Conservation (phyloP, 53 echinoderm and acorn worm genomes). For the Paelopatides confundens region DNA sequence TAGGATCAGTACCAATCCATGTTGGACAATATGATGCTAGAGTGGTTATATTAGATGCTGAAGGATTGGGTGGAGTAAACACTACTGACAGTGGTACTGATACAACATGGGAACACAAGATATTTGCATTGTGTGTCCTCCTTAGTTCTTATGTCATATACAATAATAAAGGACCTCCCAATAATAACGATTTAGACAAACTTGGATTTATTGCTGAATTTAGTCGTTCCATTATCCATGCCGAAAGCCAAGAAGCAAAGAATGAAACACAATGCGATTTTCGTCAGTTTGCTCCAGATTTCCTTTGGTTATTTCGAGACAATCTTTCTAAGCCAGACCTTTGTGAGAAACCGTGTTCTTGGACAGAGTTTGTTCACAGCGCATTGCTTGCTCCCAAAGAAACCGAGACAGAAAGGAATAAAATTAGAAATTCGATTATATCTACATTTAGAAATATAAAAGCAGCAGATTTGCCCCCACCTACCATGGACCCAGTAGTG, state of each 20-base stretch:
- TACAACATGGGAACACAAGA: neutral
- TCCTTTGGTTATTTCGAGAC: constrained; percentile 13
- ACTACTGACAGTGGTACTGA: neutral
- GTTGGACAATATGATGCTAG: neutral
- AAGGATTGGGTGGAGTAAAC: constrained; percentile 2
- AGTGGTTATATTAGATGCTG: neutral
- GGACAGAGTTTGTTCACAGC: neutral
- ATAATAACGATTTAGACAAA: neutral
- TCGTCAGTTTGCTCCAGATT: neutral
- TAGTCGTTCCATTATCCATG: neutral
- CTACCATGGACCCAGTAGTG: neutral
- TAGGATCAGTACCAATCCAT: neutral
- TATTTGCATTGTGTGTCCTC: neutral
- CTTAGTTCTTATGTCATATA: neutral
- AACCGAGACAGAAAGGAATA: neutral
- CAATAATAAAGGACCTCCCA: neutral
- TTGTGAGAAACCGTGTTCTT: neutral
- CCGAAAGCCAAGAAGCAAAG: neutral
- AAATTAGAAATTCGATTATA: neutral
- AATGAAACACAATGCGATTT: neutral
- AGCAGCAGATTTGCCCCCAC: neutral
- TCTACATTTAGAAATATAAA: neutral
- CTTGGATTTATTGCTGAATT: constrained; percentile 12
- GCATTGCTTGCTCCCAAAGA: neutral
- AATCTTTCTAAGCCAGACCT: neutral